A percentile compares a stretch with the other conserved stretches of the same genome.
Conservation (phyloP, 2,888 invertebrate genomes). For the Callyntrura sp. region DNA sequence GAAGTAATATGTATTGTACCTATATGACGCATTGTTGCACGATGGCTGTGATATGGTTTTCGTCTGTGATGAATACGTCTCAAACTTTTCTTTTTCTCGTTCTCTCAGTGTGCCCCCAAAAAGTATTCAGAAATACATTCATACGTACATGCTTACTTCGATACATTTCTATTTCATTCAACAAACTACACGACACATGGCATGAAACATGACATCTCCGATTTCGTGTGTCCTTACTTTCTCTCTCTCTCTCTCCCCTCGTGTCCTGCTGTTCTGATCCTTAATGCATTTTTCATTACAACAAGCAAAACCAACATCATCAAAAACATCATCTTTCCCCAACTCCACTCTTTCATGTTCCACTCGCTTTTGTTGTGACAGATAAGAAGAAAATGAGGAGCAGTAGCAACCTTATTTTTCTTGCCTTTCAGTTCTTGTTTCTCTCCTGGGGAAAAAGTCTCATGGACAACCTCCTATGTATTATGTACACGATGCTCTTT, state of each 20-base stretch:
- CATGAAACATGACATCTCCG: constrained; percentile 37
- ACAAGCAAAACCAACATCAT: constrained; percentile 14
- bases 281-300: constrained; percentile 68
- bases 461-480: too few relatives aligned
- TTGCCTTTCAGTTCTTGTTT: background rate
- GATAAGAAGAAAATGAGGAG: background rate
- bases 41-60: background rate
- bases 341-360: background rate
- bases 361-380: background rate
- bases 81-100: background rate
- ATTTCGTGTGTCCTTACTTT: constrained; percentile 10
- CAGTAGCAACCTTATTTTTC: background rate
- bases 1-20: background rate
- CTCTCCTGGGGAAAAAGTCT: too few relatives aligned
- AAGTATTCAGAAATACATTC: too few relatives aligned
- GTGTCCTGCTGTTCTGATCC: background rate
- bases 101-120: background rate
- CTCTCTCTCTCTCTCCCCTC: background rate
- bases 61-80: background rate
- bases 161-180: background rate
- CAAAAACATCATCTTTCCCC: background rate
- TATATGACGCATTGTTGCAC: background rate
- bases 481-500: too few relatives aligned
- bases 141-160: background rate
- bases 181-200: background rate